A percentile compares a stretch with the other conserved stretches of the same genome.
Evolutionary conservation across 2,113 vertebrate species (phyloP).

Genomic region (Corythornis vintsioides): DNA sequence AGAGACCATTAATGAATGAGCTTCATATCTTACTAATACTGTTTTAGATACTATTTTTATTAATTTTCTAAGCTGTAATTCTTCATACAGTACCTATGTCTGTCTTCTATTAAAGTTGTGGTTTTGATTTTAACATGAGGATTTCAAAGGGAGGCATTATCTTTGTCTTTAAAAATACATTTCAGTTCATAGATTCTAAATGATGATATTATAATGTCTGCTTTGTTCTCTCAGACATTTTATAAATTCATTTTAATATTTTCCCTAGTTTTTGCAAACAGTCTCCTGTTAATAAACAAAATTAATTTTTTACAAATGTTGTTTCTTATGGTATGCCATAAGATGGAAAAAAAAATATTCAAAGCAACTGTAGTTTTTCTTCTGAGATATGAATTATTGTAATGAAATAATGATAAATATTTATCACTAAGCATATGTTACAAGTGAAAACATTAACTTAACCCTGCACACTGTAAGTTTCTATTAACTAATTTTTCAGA

Average conservation of each 20-base stretch:
- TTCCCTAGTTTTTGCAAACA: slow-evolving; percentile 58
- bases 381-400: slow-evolving; percentile 28
- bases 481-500: slow-evolving; percentile 63
- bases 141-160: slow-evolving; percentile 75
- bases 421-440: slow-evolving; percentile 61
- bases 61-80: slow-evolving; percentile 86
- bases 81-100: slow-evolving; percentile 76
- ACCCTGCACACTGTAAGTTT: not conserved
- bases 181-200: slow-evolving; percentile 70
- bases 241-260: slow-evolving; percentile 67
- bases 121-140: slow-evolving; percentile 73
- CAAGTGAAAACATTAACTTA: slow-evolving; percentile 54
- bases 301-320: slow-evolving; percentile 46
- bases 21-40: slow-evolving; percentile 89
- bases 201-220: slow-evolving; percentile 64
- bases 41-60: slow-evolving; percentile 90
- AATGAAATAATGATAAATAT: slow-evolving; percentile 68
- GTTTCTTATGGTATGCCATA: slow-evolving; percentile 14
- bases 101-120: slow-evolving; percentile 80
- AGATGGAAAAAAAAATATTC: slow-evolving; percentile 45
- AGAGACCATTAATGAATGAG: slow-evolving; percentile 89
- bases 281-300: slow-evolving; percentile 69
- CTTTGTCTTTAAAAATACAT: slow-evolving; percentile 76
- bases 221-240: slow-evolving; percentile 65
- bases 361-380: slow-evolving; percentile 51